Conservation (phyloP, 2,797 vertebrate species). For the Capromys pilorides region DNA sequence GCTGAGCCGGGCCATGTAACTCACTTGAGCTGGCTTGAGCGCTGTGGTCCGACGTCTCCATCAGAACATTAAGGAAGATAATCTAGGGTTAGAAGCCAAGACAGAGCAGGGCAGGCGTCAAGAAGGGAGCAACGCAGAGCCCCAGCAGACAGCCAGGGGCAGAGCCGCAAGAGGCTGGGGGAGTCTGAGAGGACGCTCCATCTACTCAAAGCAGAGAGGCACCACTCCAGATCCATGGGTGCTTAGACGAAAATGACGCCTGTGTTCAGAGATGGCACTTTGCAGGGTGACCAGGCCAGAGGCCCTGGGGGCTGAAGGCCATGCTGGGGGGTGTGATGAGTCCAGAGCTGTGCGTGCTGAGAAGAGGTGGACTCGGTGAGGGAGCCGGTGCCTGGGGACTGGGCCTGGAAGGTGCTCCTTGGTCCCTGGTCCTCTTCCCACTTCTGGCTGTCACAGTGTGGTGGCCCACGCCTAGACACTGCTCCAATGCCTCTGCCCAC, state of each 20-base stretch:
- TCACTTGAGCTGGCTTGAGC: background rate
- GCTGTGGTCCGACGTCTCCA: background rate
- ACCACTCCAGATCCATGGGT: background rate
- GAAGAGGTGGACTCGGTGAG: background rate
- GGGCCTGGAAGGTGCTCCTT: background rate
- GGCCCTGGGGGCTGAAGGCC: background rate
- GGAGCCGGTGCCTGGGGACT: background rate
- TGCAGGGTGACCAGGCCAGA: background rate
- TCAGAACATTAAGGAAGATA: background rate
- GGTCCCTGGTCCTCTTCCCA: background rate
- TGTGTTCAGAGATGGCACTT: background rate
- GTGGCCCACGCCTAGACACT: background rate
- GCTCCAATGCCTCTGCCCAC: background rate
- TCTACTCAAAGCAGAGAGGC: background rate
- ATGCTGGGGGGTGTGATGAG: background rate
- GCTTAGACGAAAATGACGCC: background rate
- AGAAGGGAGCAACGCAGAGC: background rate
- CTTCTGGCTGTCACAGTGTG: background rate
- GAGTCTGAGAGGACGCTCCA: accelerated
- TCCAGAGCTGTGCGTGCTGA: background rate
- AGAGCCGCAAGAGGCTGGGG: accelerated
- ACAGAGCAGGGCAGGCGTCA: background rate
- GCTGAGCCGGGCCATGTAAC: background rate
- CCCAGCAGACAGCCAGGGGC: accelerated
- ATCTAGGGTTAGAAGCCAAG: background rate